Conservation (phyloP, 2,113 vertebrate genomes). For the Cynoglossus semilaevis region DNA sequence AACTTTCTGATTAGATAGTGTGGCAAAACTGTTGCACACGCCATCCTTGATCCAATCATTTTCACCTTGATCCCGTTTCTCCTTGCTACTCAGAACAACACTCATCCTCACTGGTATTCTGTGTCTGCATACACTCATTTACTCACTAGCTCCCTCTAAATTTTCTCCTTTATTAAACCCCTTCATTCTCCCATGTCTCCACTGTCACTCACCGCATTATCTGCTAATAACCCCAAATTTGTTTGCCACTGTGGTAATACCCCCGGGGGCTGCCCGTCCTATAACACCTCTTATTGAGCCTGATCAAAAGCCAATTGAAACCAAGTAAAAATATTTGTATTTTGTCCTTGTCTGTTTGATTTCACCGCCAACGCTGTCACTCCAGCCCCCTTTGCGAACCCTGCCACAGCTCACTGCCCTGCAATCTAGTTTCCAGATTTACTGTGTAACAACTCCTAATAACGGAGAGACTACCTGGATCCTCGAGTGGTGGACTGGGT, state of each 20-base stretch:
- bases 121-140: slow-evolving; percentile 64
- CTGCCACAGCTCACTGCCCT: slow-evolving; percentile 68
- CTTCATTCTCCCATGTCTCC: slow-evolving; percentile 43
- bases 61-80: slow-evolving; percentile 57
- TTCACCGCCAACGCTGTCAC: slow-evolving; percentile 61
- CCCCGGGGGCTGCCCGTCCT: slow-evolving; percentile 39
- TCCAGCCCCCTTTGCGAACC: slow-evolving; percentile 56
- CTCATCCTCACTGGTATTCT: slow-evolving; percentile 38
- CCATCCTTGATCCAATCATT: slow-evolving; percentile 50
- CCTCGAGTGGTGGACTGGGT: slow-evolving; percentile 60
- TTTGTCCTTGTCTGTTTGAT: slow-evolving; percentile 65
- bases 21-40: slow-evolving; percentile 33
- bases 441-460: slow-evolving; percentile 68
- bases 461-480: slow-evolving; percentile 65
- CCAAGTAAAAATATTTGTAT: slow-evolving; percentile 72
- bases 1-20: slow-evolving; percentile 48
- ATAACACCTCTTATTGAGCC: slow-evolving; percentile 56
- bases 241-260: slow-evolving; percentile 52
- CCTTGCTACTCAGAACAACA: slow-evolving; percentile 27
- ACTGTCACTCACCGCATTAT: slow-evolving; percentile 59
- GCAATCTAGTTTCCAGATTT: slow-evolving; percentile 74
- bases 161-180: slow-evolving; percentile 50
- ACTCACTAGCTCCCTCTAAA: slow-evolving; percentile 47
- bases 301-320: slow-evolving; percentile 71
- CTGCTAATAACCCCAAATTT: slow-evolving; percentile 63